phyloP scores from a whole-genome alignment of 2,888 invertebrate species.

The Athrips mouffetella region DNA sequence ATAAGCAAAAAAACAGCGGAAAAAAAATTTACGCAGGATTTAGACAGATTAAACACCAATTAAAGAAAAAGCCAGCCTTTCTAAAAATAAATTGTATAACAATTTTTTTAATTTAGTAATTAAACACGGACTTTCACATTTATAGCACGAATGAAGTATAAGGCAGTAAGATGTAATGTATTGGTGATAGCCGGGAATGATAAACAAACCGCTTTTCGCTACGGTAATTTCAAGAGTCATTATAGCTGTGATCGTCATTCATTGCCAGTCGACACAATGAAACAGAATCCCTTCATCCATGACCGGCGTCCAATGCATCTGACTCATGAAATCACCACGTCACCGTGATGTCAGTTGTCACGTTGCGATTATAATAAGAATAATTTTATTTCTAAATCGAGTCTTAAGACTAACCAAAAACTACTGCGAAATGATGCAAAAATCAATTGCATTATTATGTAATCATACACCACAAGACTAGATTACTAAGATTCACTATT shows the following conservation, averaged over 20 bases:
- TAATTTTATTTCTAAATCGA: too few relatives aligned
- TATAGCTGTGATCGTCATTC: neutral
- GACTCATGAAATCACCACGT: conserved; percentile 37
- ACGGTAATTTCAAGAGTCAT: neutral
- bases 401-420: too few relatives aligned
- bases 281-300: conserved; percentile 25
- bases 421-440: too few relatives aligned
- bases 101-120: too few relatives aligned
- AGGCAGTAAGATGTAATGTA: neutral
- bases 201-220: neutral
- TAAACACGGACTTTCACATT: neutral
- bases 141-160: neutral
- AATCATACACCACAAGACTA: neutral
- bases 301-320: conserved; percentile 27
- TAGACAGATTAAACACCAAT: too few relatives aligned
- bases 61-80: too few relatives aligned
- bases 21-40: too few relatives aligned
- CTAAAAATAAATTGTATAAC: too few relatives aligned
- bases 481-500: neutral
- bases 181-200: neutral
- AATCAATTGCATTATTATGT: too few relatives aligned
- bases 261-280: neutral
- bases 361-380: too few relatives aligned
- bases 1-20: too few relatives aligned
- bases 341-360: conserved; percentile 40